phyloP scores from a whole-genome alignment of 2,113 vertebrate genomes.

The Dasyornis broadbenti region DNA sequence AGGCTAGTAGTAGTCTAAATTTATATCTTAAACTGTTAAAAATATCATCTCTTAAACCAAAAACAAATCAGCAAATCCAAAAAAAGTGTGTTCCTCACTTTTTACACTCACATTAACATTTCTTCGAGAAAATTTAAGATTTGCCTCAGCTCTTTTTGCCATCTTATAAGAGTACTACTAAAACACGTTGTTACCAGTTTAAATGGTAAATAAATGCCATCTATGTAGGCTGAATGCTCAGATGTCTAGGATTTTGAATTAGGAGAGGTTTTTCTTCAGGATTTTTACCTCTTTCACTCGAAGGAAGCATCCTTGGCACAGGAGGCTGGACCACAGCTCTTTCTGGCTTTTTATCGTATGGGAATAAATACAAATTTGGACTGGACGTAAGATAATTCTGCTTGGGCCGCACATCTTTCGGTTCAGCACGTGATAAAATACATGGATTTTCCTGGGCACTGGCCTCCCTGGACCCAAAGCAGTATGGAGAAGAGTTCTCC shows the following conservation, averaged over 20 bases:
- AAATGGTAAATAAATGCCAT: neutral
- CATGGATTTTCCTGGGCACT: constrained; percentile 3
- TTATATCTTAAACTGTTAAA: neutral
- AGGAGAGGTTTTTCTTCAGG: rapidly evolving
- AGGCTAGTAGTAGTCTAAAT: neutral
- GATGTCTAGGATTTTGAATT: neutral
- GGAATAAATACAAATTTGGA: constrained; percentile 65
- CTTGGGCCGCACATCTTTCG: neutral
- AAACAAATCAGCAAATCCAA: neutral
- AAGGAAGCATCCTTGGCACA: constrained; percentile 69
- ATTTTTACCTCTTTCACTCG: constrained; percentile 72
- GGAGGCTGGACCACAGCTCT: constrained; percentile 48
- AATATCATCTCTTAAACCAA: neutral
- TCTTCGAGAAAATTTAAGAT: neutral
- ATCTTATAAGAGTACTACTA: neutral
- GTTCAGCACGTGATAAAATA: neutral
- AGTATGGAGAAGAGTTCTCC: constrained; percentile 50
- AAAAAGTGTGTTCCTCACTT: neutral
- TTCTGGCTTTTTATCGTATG: constrained; percentile 26
- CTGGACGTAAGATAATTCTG: neutral
- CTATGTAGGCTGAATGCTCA: neutral
- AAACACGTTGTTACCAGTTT: neutral
- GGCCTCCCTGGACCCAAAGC: neutral
- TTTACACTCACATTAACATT: neutral
- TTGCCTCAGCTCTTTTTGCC: neutral